phyloP scores from a whole-genome alignment of 2,797 vertebrate genomes.

The Sebastes minor region DNA sequence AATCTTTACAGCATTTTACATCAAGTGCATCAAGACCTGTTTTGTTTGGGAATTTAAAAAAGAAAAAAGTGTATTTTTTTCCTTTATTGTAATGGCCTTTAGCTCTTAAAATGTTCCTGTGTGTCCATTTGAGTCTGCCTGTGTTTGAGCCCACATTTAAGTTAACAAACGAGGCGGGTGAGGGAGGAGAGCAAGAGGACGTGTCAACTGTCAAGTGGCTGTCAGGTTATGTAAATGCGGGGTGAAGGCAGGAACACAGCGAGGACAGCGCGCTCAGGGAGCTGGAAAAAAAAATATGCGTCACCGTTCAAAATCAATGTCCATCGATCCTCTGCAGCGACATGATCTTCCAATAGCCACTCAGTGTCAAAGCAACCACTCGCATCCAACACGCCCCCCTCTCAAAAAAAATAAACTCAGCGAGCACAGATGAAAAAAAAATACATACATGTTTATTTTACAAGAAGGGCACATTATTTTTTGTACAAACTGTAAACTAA shows the following conservation, averaged over 20 bases:
- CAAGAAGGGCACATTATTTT: constrained; percentile 79
- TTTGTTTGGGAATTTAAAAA: neutral
- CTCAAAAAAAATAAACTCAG: constrained; percentile 32
- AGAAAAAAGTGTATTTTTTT: neutral
- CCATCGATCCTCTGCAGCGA: constrained; percentile 68
- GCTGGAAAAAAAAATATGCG: constrained; percentile 67
- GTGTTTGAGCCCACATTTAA: constrained; percentile 18
- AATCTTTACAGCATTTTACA: neutral
- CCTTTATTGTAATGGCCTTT: neutral
- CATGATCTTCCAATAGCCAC: constrained; percentile 69
- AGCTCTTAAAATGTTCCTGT: neutral
- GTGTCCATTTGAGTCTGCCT: neutral
- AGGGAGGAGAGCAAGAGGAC: constrained; percentile 40
- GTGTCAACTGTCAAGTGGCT: constrained; percentile 64
- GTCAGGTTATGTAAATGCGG: constrained; percentile 76
- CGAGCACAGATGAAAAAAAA: constrained; percentile 45
- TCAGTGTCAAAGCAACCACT: constrained; percentile 38
- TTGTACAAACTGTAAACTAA: constrained; percentile 84
- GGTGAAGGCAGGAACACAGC: constrained; percentile 54
- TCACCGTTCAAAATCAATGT: constrained; percentile 78
- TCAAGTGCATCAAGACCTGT: neutral
- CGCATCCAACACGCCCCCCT: neutral
- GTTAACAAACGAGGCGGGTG: constrained; percentile 38
- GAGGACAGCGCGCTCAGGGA: constrained; percentile 66
- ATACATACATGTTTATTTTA: constrained; percentile 83